Evolutionary conservation across 2,113 vertebrate species (phyloP).

Genomic region (Lagopus muta): DNA sequence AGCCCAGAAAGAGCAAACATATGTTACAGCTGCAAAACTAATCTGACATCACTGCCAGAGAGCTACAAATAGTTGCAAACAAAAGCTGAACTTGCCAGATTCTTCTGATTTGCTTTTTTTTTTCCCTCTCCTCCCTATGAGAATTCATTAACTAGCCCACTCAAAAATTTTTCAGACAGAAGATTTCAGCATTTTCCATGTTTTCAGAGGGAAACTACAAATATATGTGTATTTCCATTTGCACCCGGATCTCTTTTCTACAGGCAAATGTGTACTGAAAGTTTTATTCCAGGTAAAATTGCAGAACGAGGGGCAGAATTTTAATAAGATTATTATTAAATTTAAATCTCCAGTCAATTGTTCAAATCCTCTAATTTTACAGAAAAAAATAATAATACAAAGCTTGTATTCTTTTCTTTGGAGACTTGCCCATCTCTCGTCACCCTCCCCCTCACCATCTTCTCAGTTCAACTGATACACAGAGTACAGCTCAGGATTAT

Average conservation of each 20-base stretch:
- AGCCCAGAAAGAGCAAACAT: neutral
- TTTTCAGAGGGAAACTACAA: neutral
- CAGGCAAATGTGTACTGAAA: neutral
- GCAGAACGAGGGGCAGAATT: neutral
- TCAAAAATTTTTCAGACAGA: neutral
- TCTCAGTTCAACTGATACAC: neutral
- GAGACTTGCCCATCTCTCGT: neutral
- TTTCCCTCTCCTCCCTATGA: neutral
- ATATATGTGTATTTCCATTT: neutral
- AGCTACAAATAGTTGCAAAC: neutral
- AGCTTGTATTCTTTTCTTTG: neutral
- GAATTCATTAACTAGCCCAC: neutral
- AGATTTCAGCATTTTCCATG: neutral
- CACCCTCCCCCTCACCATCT: neutral
- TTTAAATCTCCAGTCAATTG: fast-evolving
- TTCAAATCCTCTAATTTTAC: neutral
- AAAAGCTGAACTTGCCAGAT: neutral
- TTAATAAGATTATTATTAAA: neutral
- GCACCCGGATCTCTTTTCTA: neutral
- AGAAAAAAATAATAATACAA: fast-evolving
- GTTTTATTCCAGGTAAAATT: neutral
- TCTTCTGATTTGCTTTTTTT: neutral
- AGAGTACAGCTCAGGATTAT: neutral
- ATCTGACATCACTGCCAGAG: neutral
- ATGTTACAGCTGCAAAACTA: neutral